Evolutionary conservation across 2,888 invertebrate genomes (phyloP), one percentile per base, ranked within the genome.

Genomic region (Allolobophora icterica): DNA sequence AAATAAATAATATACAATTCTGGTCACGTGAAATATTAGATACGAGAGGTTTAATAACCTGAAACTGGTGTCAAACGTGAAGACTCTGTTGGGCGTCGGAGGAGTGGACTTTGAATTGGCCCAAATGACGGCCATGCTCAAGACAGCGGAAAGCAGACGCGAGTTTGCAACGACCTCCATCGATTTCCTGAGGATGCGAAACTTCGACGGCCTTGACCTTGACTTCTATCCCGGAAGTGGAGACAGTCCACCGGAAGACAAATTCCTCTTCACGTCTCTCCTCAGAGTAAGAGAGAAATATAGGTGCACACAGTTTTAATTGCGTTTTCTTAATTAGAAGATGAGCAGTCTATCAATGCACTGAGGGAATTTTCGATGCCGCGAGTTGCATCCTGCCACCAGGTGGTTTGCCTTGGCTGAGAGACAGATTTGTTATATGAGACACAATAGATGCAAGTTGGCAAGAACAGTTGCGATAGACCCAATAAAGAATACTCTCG

Each of bases 11-110:
- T 24, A 52, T 21, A 24, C 24, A 24, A 24, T 52, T 24, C 52
- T 24, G 6, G 45, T 45, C 15, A 6, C 21, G 71, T n/a, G 6
- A 17, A 17, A 71, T 17, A 52, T 52, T 8, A 71, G 71, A n/a
- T 71, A 71, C 71, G 71, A 71, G n/a, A 30, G n/a, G 87, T 35
- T 87, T 24, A 87, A 87, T 24, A 24, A 87, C 35, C 87, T 87
- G 87, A 87, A 87, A 35, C 35, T 5, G 87, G 6, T 13, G 5
- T 38, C 87, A 34, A 17, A 30, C 35, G 19, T 87, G 87, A 87
- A 87, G 87, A 87, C 87, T 24, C 35, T 87, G 34, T 33, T 87
- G 35, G 34, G 35, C 87, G 24, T 35, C 35, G 87, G 87, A 35
- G 87, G 87, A 0, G 0, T 5, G 35, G 17, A 87, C 87, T 24